Conservation (phyloP, 1,140 invertebrate genomes). For the Triops longicaudatus region DNA sequence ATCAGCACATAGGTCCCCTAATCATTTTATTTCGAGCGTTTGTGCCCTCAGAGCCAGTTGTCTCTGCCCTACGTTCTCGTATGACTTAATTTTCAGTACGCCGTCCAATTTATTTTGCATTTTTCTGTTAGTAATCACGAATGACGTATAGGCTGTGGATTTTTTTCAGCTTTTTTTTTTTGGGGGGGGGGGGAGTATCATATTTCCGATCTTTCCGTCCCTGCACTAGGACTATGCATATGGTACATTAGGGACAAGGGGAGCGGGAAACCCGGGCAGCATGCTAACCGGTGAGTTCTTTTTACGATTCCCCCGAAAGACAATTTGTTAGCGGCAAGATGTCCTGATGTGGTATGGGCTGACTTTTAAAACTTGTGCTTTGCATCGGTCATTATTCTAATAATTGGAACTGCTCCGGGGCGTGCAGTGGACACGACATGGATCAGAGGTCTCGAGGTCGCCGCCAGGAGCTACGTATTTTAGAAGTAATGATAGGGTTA, state of each 20-base stretch:
- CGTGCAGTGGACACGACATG: slow-evolving; percentile 10
- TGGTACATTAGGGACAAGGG: slow-evolving; percentile 1
- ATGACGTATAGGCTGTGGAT: no score
- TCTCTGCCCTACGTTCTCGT: no score
- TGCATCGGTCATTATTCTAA: neutral
- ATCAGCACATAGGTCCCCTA: no score
- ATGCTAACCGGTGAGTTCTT: neutral
- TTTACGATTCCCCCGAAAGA: neutral
- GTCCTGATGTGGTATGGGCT: neutral
- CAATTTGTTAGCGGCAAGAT: slow-evolving; percentile 2
- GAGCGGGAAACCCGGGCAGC: neutral
- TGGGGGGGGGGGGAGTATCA: no score
- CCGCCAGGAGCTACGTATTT: neutral
- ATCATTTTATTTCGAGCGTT: no score
- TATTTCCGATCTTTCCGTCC: neutral
- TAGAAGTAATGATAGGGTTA: slow-evolving; percentile 12
- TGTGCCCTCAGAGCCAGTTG: no score
- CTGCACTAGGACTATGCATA: neutral
- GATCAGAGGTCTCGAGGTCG: slow-evolving; percentile 1
- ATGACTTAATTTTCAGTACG: no score
- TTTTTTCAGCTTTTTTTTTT: no score
- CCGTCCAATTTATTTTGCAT: no score
- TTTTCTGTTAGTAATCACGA: no score
- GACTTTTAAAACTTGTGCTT: neutral
- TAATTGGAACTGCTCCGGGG: neutral